Evolutionary conservation across 2,888 invertebrate genomes (phyloP), one percentile per base, ranked within the genome.

Genomic region (Litoditis marina): DNA sequence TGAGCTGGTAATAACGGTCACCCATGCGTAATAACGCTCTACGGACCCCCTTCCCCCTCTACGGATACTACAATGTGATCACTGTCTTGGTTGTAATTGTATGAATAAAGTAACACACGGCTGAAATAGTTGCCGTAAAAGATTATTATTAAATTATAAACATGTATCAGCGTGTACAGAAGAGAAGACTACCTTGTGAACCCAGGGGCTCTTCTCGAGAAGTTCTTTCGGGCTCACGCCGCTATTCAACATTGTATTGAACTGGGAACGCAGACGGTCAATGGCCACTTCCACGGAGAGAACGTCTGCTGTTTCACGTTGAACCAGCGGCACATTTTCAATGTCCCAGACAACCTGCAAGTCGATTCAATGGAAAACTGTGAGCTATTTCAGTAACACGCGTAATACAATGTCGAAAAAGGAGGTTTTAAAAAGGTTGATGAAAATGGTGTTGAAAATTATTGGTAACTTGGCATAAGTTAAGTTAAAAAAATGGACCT

Each of bases 121-220:
- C 39, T 39, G 11, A 39, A 19, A 47, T 8, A 19, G 8, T 19
- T 11, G 11, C 13, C 11, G n/a, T 39, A 39, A 39, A 39, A 39
- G 39, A 13, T 13, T 39, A 49, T 49, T 4, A 13, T 19, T 4
- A 25, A 2, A n/a, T 6, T 52, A 19, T 3, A 4, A 16, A 25
- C 16, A 46, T 13, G 8, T 25, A n/a, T n/a, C n/a, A n/a, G n/a
- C n/a, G n/a, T n/a, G n/a, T n/a, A n/a, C n/a, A n/a, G n/a, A n/a
- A 28, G n/a, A n/a, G n/a, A n/a, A n/a, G n/a, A n/a, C n/a, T n/a
- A 66, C 68, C 61, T 69, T 69, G 59, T 69, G 66, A 30, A 55
- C 32, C 69, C 69, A 69, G 8, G 66, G 66, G 22, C 60, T 63
- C 39, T 56, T 57, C 22, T 64, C 60, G 44, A 66, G 55, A 30